Evolutionary conservation across 2,797 vertebrate species (phyloP).

Genomic region (Chaetophractus vellerosus): DNA sequence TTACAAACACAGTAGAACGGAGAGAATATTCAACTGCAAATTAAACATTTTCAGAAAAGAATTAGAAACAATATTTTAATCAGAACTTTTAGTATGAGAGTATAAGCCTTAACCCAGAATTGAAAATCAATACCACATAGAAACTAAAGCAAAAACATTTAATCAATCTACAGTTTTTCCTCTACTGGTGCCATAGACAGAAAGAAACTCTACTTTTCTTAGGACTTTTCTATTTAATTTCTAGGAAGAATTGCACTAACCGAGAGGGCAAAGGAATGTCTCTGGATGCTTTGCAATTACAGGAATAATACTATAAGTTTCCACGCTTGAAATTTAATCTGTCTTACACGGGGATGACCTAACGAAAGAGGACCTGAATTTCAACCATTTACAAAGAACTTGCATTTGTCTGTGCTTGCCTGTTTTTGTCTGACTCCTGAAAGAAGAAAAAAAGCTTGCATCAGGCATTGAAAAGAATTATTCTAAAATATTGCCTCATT

Average conservation of each 20-base stretch:
- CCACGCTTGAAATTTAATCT: conserved; percentile 68
- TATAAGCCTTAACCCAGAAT: conserved; percentile 47
- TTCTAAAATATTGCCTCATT: conserved; percentile 58
- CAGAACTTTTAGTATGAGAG: conserved; percentile 56
- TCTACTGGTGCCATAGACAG: conserved; percentile 57
- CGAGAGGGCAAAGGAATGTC: conserved; percentile 47
- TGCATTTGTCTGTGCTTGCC: conserved; percentile 1
- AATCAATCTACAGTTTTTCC: conserved; percentile 74
- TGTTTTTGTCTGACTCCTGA: conserved; percentile 62
- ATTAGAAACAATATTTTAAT: conserved; percentile 64
- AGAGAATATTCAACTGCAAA: conserved; percentile 25
- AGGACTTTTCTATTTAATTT: conserved; percentile 67
- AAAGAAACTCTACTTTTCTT: conserved; percentile 56
- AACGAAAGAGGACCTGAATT: conserved; percentile 48
- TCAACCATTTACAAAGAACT: conserved; percentile 35
- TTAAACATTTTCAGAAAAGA: conserved; percentile 65
- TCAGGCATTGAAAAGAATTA: conserved; percentile 71
- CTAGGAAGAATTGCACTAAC: conserved; percentile 57
- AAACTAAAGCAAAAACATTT: conserved; percentile 35
- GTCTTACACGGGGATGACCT: neutral
- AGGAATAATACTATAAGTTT: neutral
- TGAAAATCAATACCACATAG: conserved; percentile 71
- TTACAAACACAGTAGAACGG: conserved; percentile 42
- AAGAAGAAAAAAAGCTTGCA: neutral
- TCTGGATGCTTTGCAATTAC: neutral